Evolutionary conservation across 2,797 vertebrate species (phyloP).

Genomic region (Paratrypauchen microcephalus): DNA sequence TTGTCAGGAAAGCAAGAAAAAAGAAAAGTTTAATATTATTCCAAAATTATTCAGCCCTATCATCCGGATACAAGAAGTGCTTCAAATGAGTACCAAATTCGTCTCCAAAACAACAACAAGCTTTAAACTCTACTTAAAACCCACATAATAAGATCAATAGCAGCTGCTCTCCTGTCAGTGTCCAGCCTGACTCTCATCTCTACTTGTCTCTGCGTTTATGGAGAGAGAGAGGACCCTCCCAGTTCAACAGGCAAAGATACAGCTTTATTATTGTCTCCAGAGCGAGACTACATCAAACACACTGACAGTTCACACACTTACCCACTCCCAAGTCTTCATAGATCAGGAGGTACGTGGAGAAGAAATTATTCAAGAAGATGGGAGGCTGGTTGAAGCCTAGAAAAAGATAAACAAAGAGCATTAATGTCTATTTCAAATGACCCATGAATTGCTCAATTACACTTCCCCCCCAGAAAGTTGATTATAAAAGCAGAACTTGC

Average conservation of each 20-base stretch:
- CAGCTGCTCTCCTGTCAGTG: constrained; percentile 11
- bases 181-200: constrained; percentile 24
- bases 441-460: too few relatives aligned
- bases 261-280: constrained; percentile 23
- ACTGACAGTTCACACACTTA: constrained; percentile 60
- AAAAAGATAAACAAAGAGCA: constrained; percentile 9
- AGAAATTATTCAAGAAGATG: constrained; percentile 80
- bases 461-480: too few relatives aligned
- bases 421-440: not conserved
- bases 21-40: not conserved
- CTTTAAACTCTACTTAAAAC: constrained; percentile 8
- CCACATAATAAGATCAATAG: constrained; percentile 5
- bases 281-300: constrained; percentile 15
- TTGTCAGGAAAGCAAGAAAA: not conserved
- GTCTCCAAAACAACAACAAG: constrained; percentile 1
- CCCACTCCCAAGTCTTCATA: constrained; percentile 80
- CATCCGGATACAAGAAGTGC: not conserved
- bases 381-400: constrained; percentile 79
- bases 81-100: not conserved
- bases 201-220: constrained; percentile 21
- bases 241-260: constrained; percentile 16
- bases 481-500: too few relatives aligned
- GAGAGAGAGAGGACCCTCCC: constrained; percentile 15
- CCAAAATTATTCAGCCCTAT: too few relatives aligned
- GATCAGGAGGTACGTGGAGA: constrained; percentile 80